Evolutionary conservation across 2,888 invertebrate species (phyloP).

Genomic region (Mythimna lalbum): DNA sequence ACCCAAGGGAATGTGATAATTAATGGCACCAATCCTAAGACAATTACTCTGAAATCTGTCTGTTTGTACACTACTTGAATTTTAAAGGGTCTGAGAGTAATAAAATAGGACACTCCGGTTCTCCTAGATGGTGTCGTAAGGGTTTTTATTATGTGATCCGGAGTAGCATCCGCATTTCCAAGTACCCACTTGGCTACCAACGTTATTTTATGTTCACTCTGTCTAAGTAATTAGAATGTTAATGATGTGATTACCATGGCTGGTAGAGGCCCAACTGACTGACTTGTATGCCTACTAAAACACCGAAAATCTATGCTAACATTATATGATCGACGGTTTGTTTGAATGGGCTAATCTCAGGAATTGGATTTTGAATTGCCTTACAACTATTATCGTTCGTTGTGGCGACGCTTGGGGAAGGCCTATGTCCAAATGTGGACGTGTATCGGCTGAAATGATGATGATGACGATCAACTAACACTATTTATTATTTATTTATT

Average conservation of each 20-base stretch:
- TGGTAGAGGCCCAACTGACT: not conserved
- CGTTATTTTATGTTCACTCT: conserved; percentile 4
- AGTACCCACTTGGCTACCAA: not conserved
- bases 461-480: too few relatives aligned
- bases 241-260: conserved; percentile 3
- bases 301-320: too few relatives aligned
- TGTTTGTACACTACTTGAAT: conserved; percentile 48
- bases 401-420: too few relatives aligned
- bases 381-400: too few relatives aligned
- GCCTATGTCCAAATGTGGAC: too few relatives aligned
- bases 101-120: conserved; percentile 17
- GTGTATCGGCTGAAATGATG: too few relatives aligned
- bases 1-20: conserved; percentile 45
- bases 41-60: conserved; percentile 49
- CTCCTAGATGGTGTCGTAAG: conserved; percentile 16
- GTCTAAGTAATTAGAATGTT: conserved; percentile 12
- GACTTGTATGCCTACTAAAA: too few relatives aligned
- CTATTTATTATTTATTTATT: too few relatives aligned
- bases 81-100: conserved; percentile 28
- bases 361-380: not conserved
- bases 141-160: conserved; percentile 29
- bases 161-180: conserved; percentile 17
- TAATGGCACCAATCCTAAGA: conserved; percentile 47
- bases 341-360: too few relatives aligned
- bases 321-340: too few relatives aligned